Conservation (phyloP, 2,888 invertebrate genomes). For the Bugulina stolonifera region DNA sequence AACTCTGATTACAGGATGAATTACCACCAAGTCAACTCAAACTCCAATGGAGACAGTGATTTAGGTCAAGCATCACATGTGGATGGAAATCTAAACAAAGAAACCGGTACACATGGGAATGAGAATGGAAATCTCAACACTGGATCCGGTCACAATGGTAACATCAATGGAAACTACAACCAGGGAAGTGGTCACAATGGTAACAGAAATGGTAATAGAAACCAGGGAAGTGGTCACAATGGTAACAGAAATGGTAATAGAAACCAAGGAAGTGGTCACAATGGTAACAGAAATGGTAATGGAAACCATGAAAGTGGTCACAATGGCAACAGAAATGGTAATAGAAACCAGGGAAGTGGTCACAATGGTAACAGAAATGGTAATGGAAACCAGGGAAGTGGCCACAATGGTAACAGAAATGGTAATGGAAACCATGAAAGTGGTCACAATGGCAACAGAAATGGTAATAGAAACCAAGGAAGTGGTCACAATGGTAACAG, state of each 20-base stretch:
- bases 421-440: background rate
- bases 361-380: conserved; percentile 6
- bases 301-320: background rate
- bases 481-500: background rate
- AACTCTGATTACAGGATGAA: too few species aligned
- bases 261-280: background rate
- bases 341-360: background rate
- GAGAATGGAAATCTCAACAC: background rate
- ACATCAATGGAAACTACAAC: conserved; percentile 9
- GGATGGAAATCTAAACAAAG: background rate
- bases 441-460: background rate
- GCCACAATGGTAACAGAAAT: background rate
- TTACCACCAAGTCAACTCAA: too few species aligned
- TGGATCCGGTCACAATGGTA: conserved; percentile 11
- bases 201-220: background rate
- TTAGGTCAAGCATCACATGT: too few species aligned
- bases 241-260: background rate
- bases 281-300: conserved; percentile 10
- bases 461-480: background rate
- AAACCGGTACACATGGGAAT: too few species aligned
- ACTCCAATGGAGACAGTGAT: too few species aligned
- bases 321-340: conserved; percentile 17
- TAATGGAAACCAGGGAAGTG: background rate
- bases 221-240: background rate
- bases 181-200: conserved; percentile 13